These are phyloP conservation scores for Neodon shergylaensis DNA, from an alignment of 2,113 vertebrate species.

Conservation along the genomic window DNA sequence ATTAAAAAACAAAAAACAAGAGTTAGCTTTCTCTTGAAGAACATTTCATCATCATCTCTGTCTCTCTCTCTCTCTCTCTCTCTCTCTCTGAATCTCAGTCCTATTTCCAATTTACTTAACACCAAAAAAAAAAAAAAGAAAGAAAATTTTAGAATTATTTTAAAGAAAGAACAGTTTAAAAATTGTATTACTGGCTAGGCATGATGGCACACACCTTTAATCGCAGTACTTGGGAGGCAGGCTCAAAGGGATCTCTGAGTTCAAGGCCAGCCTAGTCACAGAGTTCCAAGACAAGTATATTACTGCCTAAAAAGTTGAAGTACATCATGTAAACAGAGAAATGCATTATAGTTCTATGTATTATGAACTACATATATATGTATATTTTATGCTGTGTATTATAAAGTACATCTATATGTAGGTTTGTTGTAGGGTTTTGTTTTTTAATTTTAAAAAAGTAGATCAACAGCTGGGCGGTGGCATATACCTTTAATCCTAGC, in stretches of 20 bases:
- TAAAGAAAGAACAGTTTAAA: conserved; percentile 15
- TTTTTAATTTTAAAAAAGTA: too few relatives aligned
- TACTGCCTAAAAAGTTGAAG: too few relatives aligned
- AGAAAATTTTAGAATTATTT: not conserved
- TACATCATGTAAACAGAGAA: too few relatives aligned
- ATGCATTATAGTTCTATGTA: too few relatives aligned
- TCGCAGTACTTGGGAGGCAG: not conserved
- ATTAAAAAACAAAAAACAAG: not conserved
- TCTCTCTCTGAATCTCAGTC: not conserved
- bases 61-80: not conserved
- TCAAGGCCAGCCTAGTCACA: too few relatives aligned
- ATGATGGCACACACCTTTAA: not conserved
- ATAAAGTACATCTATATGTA: too few relatives aligned
- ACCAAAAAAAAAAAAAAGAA: not conserved
- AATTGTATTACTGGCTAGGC: not conserved
- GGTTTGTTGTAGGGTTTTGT: too few relatives aligned
- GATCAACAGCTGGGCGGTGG: not conserved
- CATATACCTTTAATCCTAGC: not conserved
- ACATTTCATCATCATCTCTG: not conserved
- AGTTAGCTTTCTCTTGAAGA: not conserved
- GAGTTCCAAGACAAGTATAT: too few relatives aligned
- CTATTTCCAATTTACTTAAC: not conserved
- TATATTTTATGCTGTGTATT: too few relatives aligned
- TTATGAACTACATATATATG: too few relatives aligned
- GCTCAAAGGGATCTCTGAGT: not conserved